These are phyloP conservation scores for Collichthys lucidus DNA, from an alignment of 2,113 vertebrate species.

Conservation along the genomic window DNA sequence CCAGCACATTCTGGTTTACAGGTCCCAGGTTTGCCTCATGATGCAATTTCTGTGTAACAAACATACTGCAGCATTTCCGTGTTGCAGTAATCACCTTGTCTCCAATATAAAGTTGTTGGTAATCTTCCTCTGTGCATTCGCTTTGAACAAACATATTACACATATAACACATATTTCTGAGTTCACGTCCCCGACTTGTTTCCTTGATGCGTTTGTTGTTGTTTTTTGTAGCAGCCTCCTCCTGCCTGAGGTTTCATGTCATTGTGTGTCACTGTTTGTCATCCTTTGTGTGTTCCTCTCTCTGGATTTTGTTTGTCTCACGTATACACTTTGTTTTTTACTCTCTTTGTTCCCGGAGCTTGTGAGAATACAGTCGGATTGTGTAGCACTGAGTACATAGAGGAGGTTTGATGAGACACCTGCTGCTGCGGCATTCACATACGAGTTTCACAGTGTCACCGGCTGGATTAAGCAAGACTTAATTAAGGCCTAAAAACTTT, in stretches of 20 bases:
- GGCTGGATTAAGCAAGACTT: neutral
- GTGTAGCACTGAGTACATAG: neutral
- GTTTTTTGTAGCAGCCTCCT: constrained; percentile 11
- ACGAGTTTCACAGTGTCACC: too few relatives aligned
- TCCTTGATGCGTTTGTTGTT: constrained; percentile 40
- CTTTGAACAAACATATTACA: constrained; percentile 35
- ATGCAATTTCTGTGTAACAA: constrained; percentile 54
- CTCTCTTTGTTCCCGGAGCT: constrained; percentile 10
- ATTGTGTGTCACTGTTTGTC: neutral
- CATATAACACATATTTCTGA: neutral
- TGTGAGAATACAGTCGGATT: neutral
- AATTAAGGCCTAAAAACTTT: neutral
- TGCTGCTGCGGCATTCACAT: neutral
- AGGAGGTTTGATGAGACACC: neutral
- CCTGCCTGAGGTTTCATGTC: constrained; percentile 29
- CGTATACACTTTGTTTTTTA: neutral
- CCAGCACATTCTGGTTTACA: neutral
- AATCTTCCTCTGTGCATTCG: constrained; percentile 1
- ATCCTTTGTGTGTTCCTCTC: neutral
- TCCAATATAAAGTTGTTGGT: neutral
- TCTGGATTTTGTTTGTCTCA: neutral
- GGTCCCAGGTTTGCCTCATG: constrained; percentile 24
- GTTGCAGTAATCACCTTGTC: constrained; percentile 18
- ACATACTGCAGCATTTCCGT: constrained; percentile 19
- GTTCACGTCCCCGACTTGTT: neutral